These are phyloP conservation scores for Scelioninae gen. 2 DNA, from an alignment of 2,888 invertebrate genomes.

Conservation along the genomic window DNA sequence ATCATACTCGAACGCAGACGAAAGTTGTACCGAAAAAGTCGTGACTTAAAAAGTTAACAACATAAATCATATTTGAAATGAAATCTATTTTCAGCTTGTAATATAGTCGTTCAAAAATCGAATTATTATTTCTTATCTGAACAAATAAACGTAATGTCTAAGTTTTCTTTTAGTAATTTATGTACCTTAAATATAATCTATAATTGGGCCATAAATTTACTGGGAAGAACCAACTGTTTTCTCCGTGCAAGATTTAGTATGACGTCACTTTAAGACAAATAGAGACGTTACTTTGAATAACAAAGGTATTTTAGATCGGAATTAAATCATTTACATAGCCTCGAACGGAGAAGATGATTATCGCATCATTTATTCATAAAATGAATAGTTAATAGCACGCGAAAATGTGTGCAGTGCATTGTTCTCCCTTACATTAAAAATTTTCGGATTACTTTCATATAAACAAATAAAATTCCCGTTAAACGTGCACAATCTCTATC, in stretches of 20 bases:
- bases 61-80: no score
- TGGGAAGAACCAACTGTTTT: no score
- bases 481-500: no score
- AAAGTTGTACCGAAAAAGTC: no score
- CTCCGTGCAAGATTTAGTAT: background rate
- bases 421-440: no score
- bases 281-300: conserved; percentile 24
- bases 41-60: no score
- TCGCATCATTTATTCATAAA: conserved; percentile 42
- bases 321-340: conserved; percentile 43
- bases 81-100: no score
- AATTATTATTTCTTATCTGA: no score
- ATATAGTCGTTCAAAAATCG: background rate
- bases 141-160: no score
- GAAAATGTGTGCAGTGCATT: conserved; percentile 12
- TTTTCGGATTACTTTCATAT: no score
- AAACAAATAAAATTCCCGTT: no score
- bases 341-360: conserved; percentile 29
- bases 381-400: conserved; percentile 35
- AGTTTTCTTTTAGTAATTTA: background rate
- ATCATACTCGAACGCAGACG: no score
- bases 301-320: conserved; percentile 22
- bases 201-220: background rate
- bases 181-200: background rate
- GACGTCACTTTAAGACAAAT: conserved; percentile 11